A percentile compares a stretch with the other conserved stretches of the same genome.
Conservation (phyloP, 1,140 invertebrate genomes). For the Globodera ellingtonae region DNA sequence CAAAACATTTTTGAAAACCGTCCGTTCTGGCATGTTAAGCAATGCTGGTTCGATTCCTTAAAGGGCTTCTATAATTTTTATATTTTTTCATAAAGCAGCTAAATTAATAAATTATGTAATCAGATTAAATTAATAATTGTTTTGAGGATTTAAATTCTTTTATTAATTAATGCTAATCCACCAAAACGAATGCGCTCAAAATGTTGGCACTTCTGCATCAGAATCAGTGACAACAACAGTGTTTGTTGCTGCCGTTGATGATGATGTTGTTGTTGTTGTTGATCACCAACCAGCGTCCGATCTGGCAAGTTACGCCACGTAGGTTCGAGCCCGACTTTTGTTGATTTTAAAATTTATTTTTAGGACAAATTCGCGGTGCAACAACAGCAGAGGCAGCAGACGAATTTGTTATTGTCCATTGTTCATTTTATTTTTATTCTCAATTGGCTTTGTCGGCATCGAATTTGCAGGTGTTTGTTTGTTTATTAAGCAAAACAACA, state of each 20-base stretch:
- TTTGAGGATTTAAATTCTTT: not conserved
- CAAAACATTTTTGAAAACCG: not conserved
- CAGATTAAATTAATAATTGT: too few species aligned
- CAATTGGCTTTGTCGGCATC: not conserved
- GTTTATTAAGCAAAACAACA: too few species aligned
- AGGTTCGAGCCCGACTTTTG: not conserved
- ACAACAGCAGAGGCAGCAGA: not conserved
- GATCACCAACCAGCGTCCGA: not conserved
- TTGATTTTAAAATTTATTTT: not conserved
- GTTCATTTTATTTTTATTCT: not conserved
- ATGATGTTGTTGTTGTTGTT: not conserved
- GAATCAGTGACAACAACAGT: not conserved
- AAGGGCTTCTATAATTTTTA: not conserved
- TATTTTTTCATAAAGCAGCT: not conserved
- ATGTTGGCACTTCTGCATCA: not conserved
- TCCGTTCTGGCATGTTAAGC: not conserved
- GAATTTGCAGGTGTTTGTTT: conserved; percentile 3
- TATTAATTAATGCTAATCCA: not conserved
- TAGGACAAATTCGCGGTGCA: not conserved
- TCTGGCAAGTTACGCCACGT: not conserved
- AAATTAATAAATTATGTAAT: not conserved
- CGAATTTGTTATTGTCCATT: not conserved
- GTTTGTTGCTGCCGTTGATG: not conserved
- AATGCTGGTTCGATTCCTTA: not conserved
- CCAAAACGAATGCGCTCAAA: not conserved